Percentiles rank a stretch among this genome's conserved stretches.
Conservation (phyloP, 1,140 invertebrate species). For the Drosophila kurseongensis region DNA sequence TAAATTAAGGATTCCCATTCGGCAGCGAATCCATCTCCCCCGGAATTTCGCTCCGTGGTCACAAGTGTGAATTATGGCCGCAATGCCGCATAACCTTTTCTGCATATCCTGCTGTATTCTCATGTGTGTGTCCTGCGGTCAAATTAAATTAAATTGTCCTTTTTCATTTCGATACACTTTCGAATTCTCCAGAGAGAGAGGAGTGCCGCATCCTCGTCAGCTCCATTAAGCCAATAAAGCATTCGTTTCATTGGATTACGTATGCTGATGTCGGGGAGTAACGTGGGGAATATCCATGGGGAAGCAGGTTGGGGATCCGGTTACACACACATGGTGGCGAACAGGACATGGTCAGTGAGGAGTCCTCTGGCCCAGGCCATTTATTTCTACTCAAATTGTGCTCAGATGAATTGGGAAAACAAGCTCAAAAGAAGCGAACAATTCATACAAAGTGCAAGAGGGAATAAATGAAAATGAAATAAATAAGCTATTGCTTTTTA, state of each 20-base stretch:
- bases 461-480: background rate
- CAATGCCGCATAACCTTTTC: conserved; percentile 55
- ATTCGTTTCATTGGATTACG: conserved; percentile 83
- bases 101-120: conserved; percentile 15
- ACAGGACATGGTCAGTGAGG: conserved; percentile 30
- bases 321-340: conserved; percentile 51
- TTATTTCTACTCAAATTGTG: conserved; percentile 48
- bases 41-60: conserved; percentile 36
- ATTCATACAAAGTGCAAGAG: background rate
- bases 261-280: conserved; percentile 67
- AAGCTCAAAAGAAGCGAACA: conserved; percentile 5
- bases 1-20: conserved; percentile 60
- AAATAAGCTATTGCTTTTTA: background rate
- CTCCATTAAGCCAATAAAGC: conserved; percentile 81
- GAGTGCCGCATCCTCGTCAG: conserved; percentile 56
- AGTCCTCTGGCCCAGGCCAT: background rate
- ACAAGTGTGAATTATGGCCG: conserved; percentile 79
- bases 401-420: conserved; percentile 54
- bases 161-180: conserved; percentile 82
- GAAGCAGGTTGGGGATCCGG: conserved; percentile 42
- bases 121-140: conserved; percentile 55
- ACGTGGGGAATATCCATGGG: background rate
- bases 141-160: conserved; percentile 82
- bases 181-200: conserved; percentile 60
- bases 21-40: conserved; percentile 10